These are phyloP conservation scores for Lordiphosa fenestrarum DNA, from an alignment of 2,888 invertebrate genomes.

Conservation along the genomic window DNA sequence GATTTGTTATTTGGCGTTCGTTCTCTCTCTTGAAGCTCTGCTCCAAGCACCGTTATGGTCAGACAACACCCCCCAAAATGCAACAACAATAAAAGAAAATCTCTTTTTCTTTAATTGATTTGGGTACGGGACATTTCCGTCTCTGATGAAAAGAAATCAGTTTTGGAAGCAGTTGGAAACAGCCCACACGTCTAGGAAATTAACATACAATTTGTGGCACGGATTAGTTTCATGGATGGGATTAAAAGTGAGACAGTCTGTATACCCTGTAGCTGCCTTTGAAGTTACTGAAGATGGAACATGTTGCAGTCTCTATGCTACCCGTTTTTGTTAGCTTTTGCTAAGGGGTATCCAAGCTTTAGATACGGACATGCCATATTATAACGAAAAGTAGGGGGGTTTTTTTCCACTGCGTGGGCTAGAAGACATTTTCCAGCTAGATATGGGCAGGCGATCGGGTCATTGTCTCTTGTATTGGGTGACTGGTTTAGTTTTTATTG, in stretches of 20 bases:
- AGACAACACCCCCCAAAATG: conserved; percentile 43
- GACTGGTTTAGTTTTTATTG: conserved; percentile 19
- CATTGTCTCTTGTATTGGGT: conserved; percentile 7
- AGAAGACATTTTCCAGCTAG: conserved; percentile 3
- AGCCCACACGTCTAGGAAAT: conserved; percentile 26
- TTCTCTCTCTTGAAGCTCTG: conserved; percentile 12
- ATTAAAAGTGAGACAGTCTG: conserved; percentile 1
- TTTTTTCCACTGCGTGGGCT: conserved; percentile 1
- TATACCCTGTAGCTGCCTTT: neutral
- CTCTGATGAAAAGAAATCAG: conserved; percentile 5
- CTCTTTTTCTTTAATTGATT: conserved; percentile 46
- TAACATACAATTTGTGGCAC: conserved; percentile 62
- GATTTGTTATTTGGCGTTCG: conserved; percentile 43
- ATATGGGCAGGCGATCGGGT: conserved; percentile 1
- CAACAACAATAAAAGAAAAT: conserved; percentile 22
- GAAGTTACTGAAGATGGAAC: no score
- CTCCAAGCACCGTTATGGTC: conserved; percentile 23
- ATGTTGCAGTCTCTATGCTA: no score
- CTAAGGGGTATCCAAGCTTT: conserved; percentile 1
- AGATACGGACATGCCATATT: conserved; percentile 16
- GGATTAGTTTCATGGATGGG: conserved; percentile 43
- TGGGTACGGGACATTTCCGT: conserved; percentile 20
- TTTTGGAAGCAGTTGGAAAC: conserved; percentile 10
- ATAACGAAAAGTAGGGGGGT: conserved; percentile 1
- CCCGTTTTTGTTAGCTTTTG: no score